Conservation (phyloP, 2,888 invertebrate species). For the Petrolisthes manimaculis region DNA sequence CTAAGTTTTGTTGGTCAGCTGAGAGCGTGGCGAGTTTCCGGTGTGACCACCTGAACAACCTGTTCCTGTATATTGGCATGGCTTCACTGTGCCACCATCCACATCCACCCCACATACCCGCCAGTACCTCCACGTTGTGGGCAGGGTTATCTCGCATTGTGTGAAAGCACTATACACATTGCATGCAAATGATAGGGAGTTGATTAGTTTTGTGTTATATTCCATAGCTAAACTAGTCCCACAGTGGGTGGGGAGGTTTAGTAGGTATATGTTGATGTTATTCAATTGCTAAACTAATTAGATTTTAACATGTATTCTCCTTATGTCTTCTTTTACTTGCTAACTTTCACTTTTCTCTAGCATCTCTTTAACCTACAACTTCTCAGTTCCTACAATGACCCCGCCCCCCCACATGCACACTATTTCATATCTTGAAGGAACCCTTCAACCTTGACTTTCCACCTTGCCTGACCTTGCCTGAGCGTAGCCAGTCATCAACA, state of each 20-base stretch:
- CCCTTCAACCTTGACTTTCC: too few species aligned
- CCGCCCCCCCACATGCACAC: neutral
- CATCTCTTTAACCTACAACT: neutral
- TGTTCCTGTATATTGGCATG: conserved; percentile 23
- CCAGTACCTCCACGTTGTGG: conserved; percentile 61
- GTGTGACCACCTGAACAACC: conserved; percentile 31
- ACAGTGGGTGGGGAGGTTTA: too few species aligned
- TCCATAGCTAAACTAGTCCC: too few species aligned
- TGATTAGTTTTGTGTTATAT: neutral
- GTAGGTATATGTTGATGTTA: too few species aligned
- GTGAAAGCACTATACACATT: conserved; percentile 53
- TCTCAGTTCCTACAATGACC: too few species aligned
- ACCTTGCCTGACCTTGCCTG: conserved; percentile 32
- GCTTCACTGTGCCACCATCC: conserved; percentile 36
- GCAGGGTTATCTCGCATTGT: conserved; percentile 61
- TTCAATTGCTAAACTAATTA: too few species aligned
- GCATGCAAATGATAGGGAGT: neutral
- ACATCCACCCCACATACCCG: conserved; percentile 65
- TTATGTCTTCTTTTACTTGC: too few species aligned
- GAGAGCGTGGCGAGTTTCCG: neutral
- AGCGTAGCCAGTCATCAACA: conserved; percentile 62
- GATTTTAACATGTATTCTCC: too few species aligned
- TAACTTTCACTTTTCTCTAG: neutral
- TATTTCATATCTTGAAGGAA: neutral
- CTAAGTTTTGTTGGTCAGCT: conserved; percentile 12